Evolutionary conservation across 2,113 vertebrate genomes (phyloP).

Genomic region (Desmodus rotundus): DNA sequence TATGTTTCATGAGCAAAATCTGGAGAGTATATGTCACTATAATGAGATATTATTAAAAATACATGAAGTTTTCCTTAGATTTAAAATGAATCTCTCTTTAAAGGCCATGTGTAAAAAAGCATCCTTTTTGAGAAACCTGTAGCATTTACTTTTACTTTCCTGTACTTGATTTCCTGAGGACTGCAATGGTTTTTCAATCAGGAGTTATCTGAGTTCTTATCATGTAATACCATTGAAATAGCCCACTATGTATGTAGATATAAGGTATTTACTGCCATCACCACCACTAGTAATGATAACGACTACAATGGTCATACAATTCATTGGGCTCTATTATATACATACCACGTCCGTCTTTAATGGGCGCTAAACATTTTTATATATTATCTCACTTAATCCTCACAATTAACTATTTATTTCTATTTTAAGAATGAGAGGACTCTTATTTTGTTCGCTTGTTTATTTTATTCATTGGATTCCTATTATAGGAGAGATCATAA

Average conservation of each 20-base stretch:
- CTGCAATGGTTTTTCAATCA: neutral
- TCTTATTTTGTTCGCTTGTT: too few relatives aligned
- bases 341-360: neutral
- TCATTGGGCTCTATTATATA: neutral
- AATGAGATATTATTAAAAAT: neutral
- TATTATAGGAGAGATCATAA: too few relatives aligned
- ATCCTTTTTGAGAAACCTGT: neutral
- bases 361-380: neutral
- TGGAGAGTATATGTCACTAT: neutral
- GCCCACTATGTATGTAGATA: neutral
- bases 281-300: neutral
- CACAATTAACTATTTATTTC: neutral
- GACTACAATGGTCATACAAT: neutral
- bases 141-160: neutral
- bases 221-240: neutral
- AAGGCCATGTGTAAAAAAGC: neutral
- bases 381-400: neutral
- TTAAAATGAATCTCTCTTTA: neutral
- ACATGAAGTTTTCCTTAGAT: neutral
- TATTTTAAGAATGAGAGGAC: constrained; percentile 8
- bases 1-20: neutral
- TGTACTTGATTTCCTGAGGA: neutral
- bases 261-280: neutral
- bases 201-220: neutral
- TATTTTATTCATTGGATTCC: too few relatives aligned